Percentiles rank a stretch among this genome's conserved stretches.
These are phyloP conservation scores for Melanotaenia parkinsoni DNA, from an alignment of 2,797 vertebrate species.

Conservation along the genomic window DNA sequence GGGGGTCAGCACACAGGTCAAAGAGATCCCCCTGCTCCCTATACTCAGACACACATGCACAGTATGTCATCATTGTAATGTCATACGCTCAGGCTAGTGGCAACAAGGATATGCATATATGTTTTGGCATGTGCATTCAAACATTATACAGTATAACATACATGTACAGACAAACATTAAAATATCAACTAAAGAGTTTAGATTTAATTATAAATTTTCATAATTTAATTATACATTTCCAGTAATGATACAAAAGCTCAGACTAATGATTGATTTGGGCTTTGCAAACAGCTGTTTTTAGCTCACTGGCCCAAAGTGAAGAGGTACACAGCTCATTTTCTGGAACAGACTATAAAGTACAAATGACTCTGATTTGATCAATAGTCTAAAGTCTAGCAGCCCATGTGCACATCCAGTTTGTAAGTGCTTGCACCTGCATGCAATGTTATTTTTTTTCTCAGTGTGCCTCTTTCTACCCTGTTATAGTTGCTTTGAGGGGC, in stretches of 20 bases:
- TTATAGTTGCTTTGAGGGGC: slow-evolving; percentile 9
- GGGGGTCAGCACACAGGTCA: slow-evolving; percentile 84
- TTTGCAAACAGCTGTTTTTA: slow-evolving; percentile 36
- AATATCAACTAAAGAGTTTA: neutral
- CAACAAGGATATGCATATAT: neutral
- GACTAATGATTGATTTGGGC: slow-evolving; percentile 8
- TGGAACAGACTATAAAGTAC: slow-evolving; percentile 64
- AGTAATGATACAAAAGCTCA: neutral
- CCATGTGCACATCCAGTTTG: slow-evolving; percentile 22
- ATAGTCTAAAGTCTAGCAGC: slow-evolving; percentile 79
- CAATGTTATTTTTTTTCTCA: slow-evolving; percentile 13
- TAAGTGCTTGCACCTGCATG: slow-evolving; percentile 20
- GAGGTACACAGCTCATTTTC: slow-evolving; percentile 47
- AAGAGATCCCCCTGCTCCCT: slow-evolving; percentile 76
- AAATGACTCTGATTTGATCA: slow-evolving; percentile 73
- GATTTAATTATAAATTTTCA: neutral
- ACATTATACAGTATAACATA: neutral
- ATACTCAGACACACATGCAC: slow-evolving; percentile 38
- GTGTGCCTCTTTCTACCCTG: slow-evolving; percentile 1
- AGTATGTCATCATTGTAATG: neutral
- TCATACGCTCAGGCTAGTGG: too few species aligned
- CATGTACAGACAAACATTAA: slow-evolving; percentile 8
- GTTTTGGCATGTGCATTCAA: neutral
- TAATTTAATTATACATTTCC: neutral
- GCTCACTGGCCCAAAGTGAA: slow-evolving; percentile 18